A percentile compares a stretch with the other conserved stretches of the same genome.
Conservation (phyloP, 2,113 vertebrate genomes). For the human region DNA sequence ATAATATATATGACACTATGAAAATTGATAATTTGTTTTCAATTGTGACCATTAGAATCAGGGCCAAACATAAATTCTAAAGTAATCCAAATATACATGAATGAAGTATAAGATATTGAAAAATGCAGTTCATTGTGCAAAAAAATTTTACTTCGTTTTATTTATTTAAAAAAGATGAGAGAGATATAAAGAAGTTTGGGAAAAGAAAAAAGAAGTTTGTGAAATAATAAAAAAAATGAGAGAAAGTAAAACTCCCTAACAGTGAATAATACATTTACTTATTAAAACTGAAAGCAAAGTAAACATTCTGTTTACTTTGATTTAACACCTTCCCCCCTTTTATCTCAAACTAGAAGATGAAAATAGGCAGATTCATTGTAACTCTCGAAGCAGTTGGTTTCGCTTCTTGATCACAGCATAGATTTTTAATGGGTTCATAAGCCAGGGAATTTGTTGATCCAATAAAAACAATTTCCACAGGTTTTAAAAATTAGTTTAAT, state of each 20-base stretch:
- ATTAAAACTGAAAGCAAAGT: slow-evolving; percentile 63
- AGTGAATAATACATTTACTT: slow-evolving; percentile 54
- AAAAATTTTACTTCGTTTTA: not conserved
- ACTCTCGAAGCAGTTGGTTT: slow-evolving; percentile 64
- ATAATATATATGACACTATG: not conserved
- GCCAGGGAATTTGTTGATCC: slow-evolving; percentile 29
- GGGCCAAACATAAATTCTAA: not conserved
- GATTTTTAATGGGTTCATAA: slow-evolving; percentile 51
- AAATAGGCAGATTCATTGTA: slow-evolving; percentile 54
- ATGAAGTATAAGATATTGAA: not conserved
- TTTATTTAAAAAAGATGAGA: not conserved
- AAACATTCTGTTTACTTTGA: slow-evolving; percentile 65
- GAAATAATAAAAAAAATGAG: not conserved
- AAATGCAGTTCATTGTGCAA: not conserved
- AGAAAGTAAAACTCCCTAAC: slow-evolving; percentile 15
- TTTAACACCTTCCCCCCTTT: slow-evolving; percentile 52
- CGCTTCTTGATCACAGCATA: slow-evolving; percentile 52
- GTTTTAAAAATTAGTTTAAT: slow-evolving; percentile 59
- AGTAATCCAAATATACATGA: not conserved
- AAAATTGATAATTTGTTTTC: not conserved
- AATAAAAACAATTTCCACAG: slow-evolving; percentile 13
- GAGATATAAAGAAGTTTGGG: not conserved
- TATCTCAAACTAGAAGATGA: slow-evolving; percentile 45
- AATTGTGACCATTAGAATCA: slow-evolving; percentile 11
- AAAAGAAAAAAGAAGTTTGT: not conserved